A percentile compares a stretch with the other conserved stretches of the same genome.
These are phyloP conservation scores for Tetranychus piercei DNA, from an alignment of 2,888 invertebrate genomes.

Conservation along the genomic window DNA sequence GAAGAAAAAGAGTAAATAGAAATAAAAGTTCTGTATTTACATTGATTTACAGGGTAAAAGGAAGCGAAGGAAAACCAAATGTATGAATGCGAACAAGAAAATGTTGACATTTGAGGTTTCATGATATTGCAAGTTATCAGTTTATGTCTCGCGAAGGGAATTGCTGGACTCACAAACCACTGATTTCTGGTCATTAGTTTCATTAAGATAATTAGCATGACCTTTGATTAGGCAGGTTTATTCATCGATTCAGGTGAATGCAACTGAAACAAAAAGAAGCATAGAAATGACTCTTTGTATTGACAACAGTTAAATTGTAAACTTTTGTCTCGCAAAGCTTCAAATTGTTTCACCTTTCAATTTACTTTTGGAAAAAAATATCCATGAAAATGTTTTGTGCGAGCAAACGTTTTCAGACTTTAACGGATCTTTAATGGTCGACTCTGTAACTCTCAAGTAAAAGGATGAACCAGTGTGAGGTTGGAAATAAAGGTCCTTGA, in stretches of 20 bases:
- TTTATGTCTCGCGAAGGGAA: neutral
- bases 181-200: neutral
- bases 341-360: no score
- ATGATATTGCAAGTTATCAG: neutral
- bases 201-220: neutral
- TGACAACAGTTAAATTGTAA: no score
- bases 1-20: neutral
- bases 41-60: neutral
- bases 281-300: neutral
- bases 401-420: no score
- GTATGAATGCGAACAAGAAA: neutral
- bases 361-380: no score
- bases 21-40: no score
- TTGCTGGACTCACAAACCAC: neutral
- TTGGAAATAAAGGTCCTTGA: neutral
- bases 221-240: neutral
- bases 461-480: neutral
- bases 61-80: neutral
- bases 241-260: neutral
- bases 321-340: no score
- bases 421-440: no score
- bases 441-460: neutral
- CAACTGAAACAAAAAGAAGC: neutral
- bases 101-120: neutral
- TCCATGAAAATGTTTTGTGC: no score